These are phyloP conservation scores for Aspiorhynchus laticeps DNA, from an alignment of 2,113 vertebrate species.

Conservation along the genomic window DNA sequence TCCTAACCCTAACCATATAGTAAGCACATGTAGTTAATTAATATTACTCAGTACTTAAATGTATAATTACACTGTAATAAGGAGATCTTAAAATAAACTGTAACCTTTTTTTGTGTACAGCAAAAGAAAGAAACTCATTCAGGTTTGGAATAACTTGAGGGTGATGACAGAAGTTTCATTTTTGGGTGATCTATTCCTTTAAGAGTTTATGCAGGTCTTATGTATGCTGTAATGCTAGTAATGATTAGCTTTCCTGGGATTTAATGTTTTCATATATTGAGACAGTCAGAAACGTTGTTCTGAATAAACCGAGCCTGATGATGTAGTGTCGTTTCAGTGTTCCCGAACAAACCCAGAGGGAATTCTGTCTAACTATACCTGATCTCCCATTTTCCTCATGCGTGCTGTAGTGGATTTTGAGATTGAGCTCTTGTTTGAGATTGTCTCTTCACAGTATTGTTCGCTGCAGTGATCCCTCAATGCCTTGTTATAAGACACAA, in stretches of 20 bases:
- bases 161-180: too few relatives aligned
- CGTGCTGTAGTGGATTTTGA: background rate
- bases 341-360: conserved; percentile 1
- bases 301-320: conserved; percentile 12
- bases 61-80: too few relatives aligned
- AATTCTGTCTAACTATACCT: background rate
- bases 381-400: conserved; percentile 25
- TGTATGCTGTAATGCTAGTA: background rate
- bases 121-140: too few relatives aligned
- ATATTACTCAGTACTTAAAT: too few relatives aligned
- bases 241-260: background rate
- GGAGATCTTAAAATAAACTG: too few relatives aligned
- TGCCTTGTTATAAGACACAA: conserved; percentile 15
- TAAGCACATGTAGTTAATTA: too few relatives aligned
- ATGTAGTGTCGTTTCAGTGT: conserved; percentile 7
- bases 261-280: background rate
- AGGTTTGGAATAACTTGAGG: too few relatives aligned
- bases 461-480: background rate
- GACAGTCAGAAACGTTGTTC: background rate
- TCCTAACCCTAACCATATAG: too few relatives aligned
- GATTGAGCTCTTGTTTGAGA: background rate
- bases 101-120: too few relatives aligned
- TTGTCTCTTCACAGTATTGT: background rate
- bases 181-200: too few relatives aligned
- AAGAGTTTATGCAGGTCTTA: too few relatives aligned